These are phyloP conservation scores for Brienomyrus longianalis DNA, from an alignment of 2,113 vertebrate genomes.

Conservation along the genomic window DNA sequence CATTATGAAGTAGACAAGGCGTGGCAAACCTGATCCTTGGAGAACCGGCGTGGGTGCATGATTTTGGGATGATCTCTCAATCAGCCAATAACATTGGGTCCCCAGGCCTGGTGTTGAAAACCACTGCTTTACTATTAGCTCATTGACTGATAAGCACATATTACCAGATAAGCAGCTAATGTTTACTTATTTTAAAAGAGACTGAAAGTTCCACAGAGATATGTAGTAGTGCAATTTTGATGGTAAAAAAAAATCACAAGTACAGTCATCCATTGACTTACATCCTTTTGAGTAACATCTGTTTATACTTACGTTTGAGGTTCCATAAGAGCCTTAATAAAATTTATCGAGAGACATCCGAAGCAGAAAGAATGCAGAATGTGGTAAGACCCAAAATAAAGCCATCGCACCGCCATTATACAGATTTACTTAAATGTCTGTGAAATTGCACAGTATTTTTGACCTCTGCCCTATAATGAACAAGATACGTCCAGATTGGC, in stretches of 20 bases:
- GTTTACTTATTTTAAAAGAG: not conserved
- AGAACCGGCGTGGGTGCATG: too few species aligned
- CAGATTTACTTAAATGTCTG: not conserved
- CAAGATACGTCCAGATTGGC: not conserved
- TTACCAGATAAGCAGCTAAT: not conserved
- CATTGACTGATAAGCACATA: not conserved
- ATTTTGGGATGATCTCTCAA: too few species aligned
- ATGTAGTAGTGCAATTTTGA: not conserved
- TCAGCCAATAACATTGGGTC: too few species aligned
- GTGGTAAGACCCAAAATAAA: not conserved
- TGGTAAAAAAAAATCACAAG: not conserved
- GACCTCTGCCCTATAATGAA: not conserved
- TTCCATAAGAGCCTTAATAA: not conserved
- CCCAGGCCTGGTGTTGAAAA: too few species aligned
- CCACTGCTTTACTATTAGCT: too few species aligned
- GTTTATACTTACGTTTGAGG: not conserved
- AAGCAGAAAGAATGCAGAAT: not conserved
- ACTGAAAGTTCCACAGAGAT: not conserved
- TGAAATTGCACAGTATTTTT: not conserved
- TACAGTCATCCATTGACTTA: not conserved
- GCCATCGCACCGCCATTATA: not conserved
- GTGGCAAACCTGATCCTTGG: too few species aligned
- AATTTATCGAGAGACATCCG: not conserved
- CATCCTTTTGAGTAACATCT: not conserved
- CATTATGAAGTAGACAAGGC: too few species aligned